Evolutionary conservation across 1,140 invertebrate genomes (phyloP), one percentile per base, ranked within the genome.

Genomic region (Drosophila mauritiana): DNA sequence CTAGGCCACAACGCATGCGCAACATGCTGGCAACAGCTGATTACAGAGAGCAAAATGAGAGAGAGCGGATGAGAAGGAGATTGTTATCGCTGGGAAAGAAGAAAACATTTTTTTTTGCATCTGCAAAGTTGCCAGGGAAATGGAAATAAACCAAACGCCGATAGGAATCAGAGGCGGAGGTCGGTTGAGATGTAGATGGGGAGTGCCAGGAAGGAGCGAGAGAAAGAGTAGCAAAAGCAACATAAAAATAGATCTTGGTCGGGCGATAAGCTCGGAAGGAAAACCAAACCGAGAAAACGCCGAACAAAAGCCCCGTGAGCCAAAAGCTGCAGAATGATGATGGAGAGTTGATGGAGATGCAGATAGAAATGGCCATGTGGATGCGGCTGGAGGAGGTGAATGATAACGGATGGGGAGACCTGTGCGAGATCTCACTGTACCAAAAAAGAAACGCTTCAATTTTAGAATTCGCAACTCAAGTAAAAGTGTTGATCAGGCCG

Each of bases 201-300:
- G 73, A 56, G 46, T 37, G 48, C 65, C 77, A 57, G 59, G 70
- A 63, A 42, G 27, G 62, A 43, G 11, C 48, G 40, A 43, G 48
- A 22, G 40, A 69, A 70, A 70, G 67, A 70, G 67, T 70, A 73
- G 78, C 57, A 57, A 54, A 46, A 48, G 67, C 73, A 84, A 70
- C 85, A 89, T 89, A 89, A 84, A 89, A 89, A 89, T 83, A 83
- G 86, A 90, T 90, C 86, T 73, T 75, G 72, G 75, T 48, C 57
- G 11, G 6, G 52, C 65, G 85, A 90, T 89, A 90, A 82, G 53
- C 31, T 34, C 42, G 22, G 27, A 75, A 80, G 77, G 82, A 65
- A 77, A 72, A 69, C 76, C 57, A 73, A 70, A 65, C 76, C 57
- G 55, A 69, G 64, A 56, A 83, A 79, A 73, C 61, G 63, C 85